Evolutionary conservation across 2,888 invertebrate species (phyloP), one percentile per base, ranked within the genome.

Genomic region (Cataglyphis livida): DNA sequence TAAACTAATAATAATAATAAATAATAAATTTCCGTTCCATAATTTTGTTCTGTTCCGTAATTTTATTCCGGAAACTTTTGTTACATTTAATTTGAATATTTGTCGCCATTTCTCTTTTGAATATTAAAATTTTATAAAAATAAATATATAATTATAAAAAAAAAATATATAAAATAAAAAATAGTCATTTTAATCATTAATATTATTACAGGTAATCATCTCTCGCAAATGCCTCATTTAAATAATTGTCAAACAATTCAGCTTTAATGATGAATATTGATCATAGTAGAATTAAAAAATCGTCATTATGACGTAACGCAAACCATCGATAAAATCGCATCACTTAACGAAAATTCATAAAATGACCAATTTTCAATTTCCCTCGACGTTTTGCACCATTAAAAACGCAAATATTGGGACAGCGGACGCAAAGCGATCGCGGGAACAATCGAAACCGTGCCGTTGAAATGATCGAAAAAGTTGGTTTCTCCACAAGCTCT

Each of bases 301-400:
- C 28, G 2, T 74, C 44, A 74, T 62, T 62, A 74, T 44, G 61
- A 44, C 51, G 35, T 25, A 12, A 38, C 18, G 25, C 12, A 38
- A 75, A 41, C 41, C 25, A 62, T 15, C 75, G 66, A 54, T 25
- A 38, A 76, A 38, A 65, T 32, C 25, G 12, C 66, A 41, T 7
- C 32, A 54, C 35, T 65, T 41, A 15, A 54, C 38, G 25, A 25
- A 25, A 25, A 25, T 25, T 18, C 75, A 25, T n/a, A 64, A 54
- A n/a, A 3, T 66, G 35, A 21, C 35, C 75, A 35, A 75, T 76
- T 66, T 32, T 38, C 25, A 54, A 66, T 75, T 75, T 65, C 51
- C 10, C 35, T 9, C 38, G 7, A 38, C 28, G 51, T 65, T 51
- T 51, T 41, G 25, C 35, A 38, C 25, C 51, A 65, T 75, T 65